These are phyloP conservation scores for Eurypyga helias DNA, from an alignment of 2,113 vertebrate genomes.

Conservation along the genomic window DNA sequence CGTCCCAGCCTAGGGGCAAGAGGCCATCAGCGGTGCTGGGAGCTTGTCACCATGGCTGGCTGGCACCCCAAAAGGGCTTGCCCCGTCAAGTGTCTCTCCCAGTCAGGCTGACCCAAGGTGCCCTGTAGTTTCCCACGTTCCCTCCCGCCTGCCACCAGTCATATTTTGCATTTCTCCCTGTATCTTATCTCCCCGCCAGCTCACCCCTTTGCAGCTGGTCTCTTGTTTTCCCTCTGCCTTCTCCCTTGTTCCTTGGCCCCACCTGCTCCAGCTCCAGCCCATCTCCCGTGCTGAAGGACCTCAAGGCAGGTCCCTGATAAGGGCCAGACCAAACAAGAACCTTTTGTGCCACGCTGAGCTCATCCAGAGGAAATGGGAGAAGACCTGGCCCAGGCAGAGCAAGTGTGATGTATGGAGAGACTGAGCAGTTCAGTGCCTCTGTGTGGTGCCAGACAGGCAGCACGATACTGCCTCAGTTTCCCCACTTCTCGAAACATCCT, in stretches of 20 bases:
- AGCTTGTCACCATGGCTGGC: neutral
- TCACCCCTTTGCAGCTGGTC: conserved; percentile 56
- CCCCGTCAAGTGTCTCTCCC: neutral
- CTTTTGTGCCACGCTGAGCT: conserved; percentile 19
- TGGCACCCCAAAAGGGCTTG: neutral
- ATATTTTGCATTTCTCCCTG: conserved; percentile 68
- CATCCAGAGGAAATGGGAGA: neutral
- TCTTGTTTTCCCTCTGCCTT: conserved; percentile 47
- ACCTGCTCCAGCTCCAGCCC: conserved; percentile 32
- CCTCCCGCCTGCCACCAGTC: neutral
- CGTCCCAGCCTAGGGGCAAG: neutral
- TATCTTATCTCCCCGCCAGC: conserved; percentile 21
- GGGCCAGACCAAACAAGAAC: conserved; percentile 68
- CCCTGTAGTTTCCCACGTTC: conserved; percentile 8
- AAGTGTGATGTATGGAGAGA: neutral
- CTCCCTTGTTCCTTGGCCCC: neutral
- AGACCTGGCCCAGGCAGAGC: neutral
- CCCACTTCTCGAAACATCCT: neutral
- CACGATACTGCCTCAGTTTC: neutral
- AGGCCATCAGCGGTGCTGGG: rapidly evolving
- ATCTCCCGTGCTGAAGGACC: neutral
- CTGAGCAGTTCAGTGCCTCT: neutral
- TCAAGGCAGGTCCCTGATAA: conserved; percentile 52
- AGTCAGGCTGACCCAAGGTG: neutral
- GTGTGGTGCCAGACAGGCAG: rapidly evolving